Conservation (phyloP, 2,888 invertebrate species). For the Drosophila cyrtoloma region DNA sequence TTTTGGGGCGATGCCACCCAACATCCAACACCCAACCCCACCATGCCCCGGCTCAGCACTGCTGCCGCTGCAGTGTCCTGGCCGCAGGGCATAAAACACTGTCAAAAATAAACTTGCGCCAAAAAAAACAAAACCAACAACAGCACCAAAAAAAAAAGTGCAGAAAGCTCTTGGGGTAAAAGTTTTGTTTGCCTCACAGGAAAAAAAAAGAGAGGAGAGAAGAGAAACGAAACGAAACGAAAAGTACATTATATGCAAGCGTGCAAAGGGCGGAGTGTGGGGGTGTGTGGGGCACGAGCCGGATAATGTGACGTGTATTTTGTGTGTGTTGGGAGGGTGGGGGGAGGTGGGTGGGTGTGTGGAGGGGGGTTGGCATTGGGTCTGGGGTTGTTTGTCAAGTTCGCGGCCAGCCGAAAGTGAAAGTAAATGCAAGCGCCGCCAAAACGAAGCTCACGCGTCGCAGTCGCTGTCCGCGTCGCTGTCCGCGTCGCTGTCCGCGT, state of each 20-base stretch:
- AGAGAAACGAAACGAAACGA: conserved; percentile 10
- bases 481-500: conserved; percentile 34
- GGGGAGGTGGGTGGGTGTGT: background rate
- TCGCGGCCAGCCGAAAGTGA: conserved; percentile 71
- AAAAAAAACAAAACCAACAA: conserved; percentile 19
- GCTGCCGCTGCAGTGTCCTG: conserved; percentile 67
- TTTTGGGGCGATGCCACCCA: conserved; percentile 49
- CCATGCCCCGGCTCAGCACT: background rate
- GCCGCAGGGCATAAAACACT: conserved; percentile 75
- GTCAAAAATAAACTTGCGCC: conserved; percentile 75
- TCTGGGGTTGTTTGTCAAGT: conserved; percentile 67
- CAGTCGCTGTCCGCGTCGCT: conserved; percentile 30
- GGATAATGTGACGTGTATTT: conserved; percentile 9
- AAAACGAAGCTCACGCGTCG: conserved; percentile 53
- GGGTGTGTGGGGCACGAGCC: background rate
- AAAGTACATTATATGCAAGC: conserved; percentile 81
- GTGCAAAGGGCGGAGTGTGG: conserved; percentile 16
- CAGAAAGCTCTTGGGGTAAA: conserved; percentile 79
- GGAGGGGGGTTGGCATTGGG: conserved; percentile 17
- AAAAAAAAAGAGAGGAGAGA: background rate
- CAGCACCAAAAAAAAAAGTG: conserved; percentile 57
- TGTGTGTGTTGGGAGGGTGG: background rate
- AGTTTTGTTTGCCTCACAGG: conserved; percentile 53
- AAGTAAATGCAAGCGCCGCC: conserved; percentile 73
- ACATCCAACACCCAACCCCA: background rate